These are phyloP conservation scores for Drosophila recens DNA, from an alignment of 2,888 invertebrate species.

Conservation along the genomic window DNA sequence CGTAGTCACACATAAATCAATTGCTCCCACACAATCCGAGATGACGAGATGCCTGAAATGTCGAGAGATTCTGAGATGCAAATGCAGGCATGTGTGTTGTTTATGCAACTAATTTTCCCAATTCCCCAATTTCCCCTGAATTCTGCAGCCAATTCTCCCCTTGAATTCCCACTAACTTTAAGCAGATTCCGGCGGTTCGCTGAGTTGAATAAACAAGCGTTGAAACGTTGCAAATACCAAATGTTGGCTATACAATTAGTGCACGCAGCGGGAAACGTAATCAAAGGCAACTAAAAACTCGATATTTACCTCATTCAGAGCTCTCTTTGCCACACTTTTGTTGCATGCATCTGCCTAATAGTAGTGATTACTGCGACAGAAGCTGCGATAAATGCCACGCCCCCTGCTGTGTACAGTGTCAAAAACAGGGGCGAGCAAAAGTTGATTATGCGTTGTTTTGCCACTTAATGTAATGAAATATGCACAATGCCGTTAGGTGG, in stretches of 20 bases:
- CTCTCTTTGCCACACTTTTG: neutral
- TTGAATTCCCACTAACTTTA: neutral
- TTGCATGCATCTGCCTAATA: constrained; percentile 16
- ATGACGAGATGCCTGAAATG: neutral
- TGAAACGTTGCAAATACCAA: constrained; percentile 55
- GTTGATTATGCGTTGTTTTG: constrained; percentile 80
- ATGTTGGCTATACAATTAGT: constrained; percentile 70
- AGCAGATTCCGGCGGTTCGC: constrained; percentile 25
- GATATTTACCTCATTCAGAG: constrained; percentile 34
- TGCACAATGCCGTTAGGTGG: constrained; percentile 73
- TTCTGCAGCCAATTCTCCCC: neutral
- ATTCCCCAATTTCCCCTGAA: neutral
- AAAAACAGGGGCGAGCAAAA: constrained; percentile 44
- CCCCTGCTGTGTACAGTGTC: constrained; percentile 43
- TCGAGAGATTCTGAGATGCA: constrained; percentile 8
- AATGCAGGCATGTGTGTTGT: constrained; percentile 45
- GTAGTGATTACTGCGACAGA: neutral
- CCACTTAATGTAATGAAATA: constrained; percentile 80
- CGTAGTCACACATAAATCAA: constrained; percentile 20
- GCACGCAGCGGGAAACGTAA: constrained; percentile 49
- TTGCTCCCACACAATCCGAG: constrained; percentile 8
- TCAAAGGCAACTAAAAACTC: constrained; percentile 49
- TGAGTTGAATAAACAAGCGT: constrained; percentile 51
- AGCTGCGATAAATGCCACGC: constrained; percentile 29
- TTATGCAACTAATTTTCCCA: constrained; percentile 58